Conservation (phyloP, 2,113 vertebrate genomes). For the Lepidothrix coronata region DNA sequence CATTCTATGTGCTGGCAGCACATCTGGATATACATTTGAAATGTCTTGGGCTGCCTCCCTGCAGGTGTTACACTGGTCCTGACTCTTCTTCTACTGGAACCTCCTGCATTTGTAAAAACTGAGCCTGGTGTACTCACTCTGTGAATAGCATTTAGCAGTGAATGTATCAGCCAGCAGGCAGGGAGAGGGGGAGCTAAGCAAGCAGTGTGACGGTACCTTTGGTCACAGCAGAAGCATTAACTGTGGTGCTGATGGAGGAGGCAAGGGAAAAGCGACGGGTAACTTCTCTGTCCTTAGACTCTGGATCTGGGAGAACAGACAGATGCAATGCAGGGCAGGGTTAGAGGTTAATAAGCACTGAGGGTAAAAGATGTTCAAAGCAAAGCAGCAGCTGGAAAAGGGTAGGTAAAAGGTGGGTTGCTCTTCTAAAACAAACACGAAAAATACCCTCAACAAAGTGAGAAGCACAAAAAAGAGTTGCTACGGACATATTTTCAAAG, state of each 20-base stretch:
- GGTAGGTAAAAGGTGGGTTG: background rate
- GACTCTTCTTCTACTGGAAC: background rate
- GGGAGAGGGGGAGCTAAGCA: constrained; percentile 6
- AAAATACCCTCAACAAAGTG: background rate
- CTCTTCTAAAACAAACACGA: background rate
- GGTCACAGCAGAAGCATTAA: constrained; percentile 76
- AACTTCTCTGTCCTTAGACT: constrained; percentile 82
- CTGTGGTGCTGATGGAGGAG: constrained; percentile 83
- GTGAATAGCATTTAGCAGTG: background rate
- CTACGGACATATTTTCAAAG: background rate
- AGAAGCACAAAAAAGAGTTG: background rate
- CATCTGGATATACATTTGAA: background rate
- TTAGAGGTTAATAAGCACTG: constrained; percentile 56
- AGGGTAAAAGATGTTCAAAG: constrained; percentile 34
- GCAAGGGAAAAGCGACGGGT: constrained; percentile 89
- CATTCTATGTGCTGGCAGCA: background rate
- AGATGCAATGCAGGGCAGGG: constrained; percentile 62
- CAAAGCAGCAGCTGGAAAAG: constrained; percentile 29
- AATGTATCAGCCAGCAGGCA: background rate
- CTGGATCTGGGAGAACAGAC: constrained; percentile 76
- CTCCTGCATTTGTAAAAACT: background rate
- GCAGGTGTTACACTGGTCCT: background rate
- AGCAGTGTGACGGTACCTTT: constrained; percentile 82
- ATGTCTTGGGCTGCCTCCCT: background rate
- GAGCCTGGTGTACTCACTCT: background rate